phyloP scores from a whole-genome alignment of 2,888 invertebrate genomes.

The Troides aeacus region DNA sequence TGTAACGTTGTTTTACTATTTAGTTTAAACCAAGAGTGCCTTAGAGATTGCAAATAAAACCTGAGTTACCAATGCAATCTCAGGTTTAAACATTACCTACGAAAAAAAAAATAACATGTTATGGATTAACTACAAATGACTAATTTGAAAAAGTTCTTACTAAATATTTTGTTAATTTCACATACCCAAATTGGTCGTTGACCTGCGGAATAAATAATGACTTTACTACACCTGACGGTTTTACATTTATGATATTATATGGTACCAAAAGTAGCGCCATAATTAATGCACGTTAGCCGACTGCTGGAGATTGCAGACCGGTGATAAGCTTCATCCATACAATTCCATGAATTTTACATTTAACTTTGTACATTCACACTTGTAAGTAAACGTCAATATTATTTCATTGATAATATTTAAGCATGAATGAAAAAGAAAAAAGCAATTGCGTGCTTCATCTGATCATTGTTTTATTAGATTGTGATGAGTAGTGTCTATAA shows the following conservation, averaged over 20 bases:
- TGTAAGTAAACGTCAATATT: slow-evolving; percentile 26
- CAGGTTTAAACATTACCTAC: no score
- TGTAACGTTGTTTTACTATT: no score
- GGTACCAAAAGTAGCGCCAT: slow-evolving; percentile 43
- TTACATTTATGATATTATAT: slow-evolving; percentile 35
- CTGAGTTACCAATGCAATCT: no score
- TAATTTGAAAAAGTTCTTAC: background rate
- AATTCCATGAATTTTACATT: slow-evolving; percentile 54
- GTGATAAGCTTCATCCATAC: slow-evolving; percentile 46
- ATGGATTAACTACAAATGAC: background rate
- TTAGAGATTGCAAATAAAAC: no score
- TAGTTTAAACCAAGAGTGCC: no score
- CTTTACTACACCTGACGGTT: slow-evolving; percentile 35
- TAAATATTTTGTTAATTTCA: slow-evolving; percentile 4
- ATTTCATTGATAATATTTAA: slow-evolving; percentile 22
- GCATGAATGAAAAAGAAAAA: background rate
- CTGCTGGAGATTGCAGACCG: slow-evolving; percentile 56
- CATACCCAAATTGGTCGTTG: slow-evolving; percentile 14
- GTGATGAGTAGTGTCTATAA: no score
- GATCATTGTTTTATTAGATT: background rate
- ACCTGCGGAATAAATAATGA: slow-evolving; percentile 1
- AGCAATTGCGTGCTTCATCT: background rate
- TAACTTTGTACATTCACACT: slow-evolving; percentile 32
- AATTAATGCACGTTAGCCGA: slow-evolving; percentile 45
- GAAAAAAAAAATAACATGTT: background rate